phyloP scores from a whole-genome alignment of 2,888 invertebrate species.

The Drosophila vallismaia region DNA sequence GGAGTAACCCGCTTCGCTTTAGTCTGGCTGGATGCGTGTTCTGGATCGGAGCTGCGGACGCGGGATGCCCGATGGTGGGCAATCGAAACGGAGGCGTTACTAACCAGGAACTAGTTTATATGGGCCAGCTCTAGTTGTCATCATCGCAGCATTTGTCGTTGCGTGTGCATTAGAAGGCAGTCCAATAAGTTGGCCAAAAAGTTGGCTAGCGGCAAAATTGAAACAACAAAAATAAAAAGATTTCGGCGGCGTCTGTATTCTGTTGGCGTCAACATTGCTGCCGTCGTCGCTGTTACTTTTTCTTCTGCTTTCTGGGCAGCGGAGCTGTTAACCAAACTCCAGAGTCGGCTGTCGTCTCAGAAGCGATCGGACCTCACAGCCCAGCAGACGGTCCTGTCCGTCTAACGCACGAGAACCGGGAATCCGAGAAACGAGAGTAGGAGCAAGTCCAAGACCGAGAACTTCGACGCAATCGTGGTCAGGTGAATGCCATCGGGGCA shows the following conservation, averaged over 20 bases:
- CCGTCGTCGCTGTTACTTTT: constrained; percentile 41
- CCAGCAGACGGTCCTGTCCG: constrained; percentile 66
- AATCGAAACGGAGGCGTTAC: constrained; percentile 36
- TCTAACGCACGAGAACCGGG: constrained; percentile 55
- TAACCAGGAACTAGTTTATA: constrained; percentile 44
- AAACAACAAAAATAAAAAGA: constrained; percentile 48
- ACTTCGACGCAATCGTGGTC: constrained; percentile 51
- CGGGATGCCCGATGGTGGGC: constrained; percentile 28
- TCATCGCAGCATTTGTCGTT: constrained; percentile 18
- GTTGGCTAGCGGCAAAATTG: constrained; percentile 24
- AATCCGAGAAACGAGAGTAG: constrained; percentile 16
- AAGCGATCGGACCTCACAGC: constrained; percentile 69
- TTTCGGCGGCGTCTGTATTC: constrained; percentile 43
- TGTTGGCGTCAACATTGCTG: constrained; percentile 31
- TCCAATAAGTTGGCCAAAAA: constrained; percentile 50
- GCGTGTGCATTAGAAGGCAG: constrained; percentile 50
- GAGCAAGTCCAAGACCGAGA: constrained; percentile 37
- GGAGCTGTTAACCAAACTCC: constrained; percentile 77
- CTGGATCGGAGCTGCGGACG: constrained; percentile 27
- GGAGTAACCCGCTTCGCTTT: constrained; percentile 7
- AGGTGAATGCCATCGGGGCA: constrained; percentile 75
- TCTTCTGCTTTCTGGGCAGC: constrained; percentile 28
- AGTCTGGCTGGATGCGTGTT: constrained; percentile 54
- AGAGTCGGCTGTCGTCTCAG: constrained; percentile 66
- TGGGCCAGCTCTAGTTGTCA: constrained; percentile 20